Percentiles rank a stretch among this genome's conserved stretches.
Conservation (phyloP, 2,888 invertebrate species). For the Ischnura elegans region DNA sequence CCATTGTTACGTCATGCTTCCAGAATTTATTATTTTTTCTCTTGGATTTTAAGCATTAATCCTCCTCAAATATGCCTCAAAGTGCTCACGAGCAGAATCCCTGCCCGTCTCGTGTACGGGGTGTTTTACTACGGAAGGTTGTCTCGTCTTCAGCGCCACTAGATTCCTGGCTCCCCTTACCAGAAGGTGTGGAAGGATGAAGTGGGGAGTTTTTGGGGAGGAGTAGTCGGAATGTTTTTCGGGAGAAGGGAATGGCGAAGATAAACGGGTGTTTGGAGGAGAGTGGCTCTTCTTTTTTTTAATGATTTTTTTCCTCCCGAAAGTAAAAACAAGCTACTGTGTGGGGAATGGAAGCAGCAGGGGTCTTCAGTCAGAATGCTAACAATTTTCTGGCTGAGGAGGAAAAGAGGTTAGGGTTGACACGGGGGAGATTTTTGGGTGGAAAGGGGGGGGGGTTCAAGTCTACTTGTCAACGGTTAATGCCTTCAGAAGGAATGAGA, state of each 20-base stretch:
- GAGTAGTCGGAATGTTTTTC: conserved; percentile 12
- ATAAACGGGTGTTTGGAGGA: conserved; percentile 1
- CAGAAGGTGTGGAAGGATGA: background rate
- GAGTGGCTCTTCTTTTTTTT: background rate
- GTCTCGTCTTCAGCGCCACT: too few relatives aligned
- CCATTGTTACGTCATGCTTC: too few relatives aligned
- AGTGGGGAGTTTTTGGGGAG: background rate
- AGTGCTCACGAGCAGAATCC: too few relatives aligned
- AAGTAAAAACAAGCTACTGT: background rate
- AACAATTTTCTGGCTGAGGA: conserved; percentile 6
- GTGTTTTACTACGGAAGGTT: too few relatives aligned
- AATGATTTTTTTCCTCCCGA: background rate
- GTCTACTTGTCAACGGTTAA: conserved; percentile 5
- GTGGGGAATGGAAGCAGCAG: background rate
- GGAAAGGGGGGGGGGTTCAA: background rate
- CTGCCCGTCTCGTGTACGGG: too few relatives aligned
- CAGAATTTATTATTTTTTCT: too few relatives aligned
- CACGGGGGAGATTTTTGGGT: background rate
- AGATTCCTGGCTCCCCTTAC: background rate
- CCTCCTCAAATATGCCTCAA: too few relatives aligned
- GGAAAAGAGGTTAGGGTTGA: background rate
- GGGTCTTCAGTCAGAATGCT: conserved; percentile 28
- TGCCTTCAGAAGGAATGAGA: background rate
- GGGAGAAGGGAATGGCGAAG: background rate
- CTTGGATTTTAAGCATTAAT: too few relatives aligned